Conservation (phyloP, 2,797 vertebrate genomes). For the Odontamblyopus lacepedii region DNA sequence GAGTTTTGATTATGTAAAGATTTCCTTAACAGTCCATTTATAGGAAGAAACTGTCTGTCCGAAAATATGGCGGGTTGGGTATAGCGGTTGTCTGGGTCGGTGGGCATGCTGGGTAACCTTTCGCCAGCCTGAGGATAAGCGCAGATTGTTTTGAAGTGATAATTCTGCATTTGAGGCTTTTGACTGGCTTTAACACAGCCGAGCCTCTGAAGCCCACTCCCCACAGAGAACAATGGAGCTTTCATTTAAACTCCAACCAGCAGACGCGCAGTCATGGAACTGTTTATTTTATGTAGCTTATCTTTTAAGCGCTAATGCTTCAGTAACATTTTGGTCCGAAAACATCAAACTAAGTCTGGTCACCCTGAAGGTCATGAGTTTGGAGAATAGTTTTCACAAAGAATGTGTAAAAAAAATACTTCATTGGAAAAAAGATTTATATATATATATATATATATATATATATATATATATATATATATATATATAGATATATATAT, state of each 20-base stretch:
- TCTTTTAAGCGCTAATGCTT: slow-evolving; percentile 33
- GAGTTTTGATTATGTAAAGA: too few relatives aligned
- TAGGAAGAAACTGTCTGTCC: slow-evolving; percentile 2
- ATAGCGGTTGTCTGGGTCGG: slow-evolving; percentile 13
- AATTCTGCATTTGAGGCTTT: slow-evolving; percentile 44
- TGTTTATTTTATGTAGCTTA: slow-evolving; percentile 33
- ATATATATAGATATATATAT: too few relatives aligned
- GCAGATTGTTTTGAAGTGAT: slow-evolving; percentile 57
- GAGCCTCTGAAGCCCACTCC: slow-evolving; percentile 38
- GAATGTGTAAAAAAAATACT: neutral
- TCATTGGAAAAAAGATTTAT: neutral
- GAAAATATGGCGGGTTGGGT: slow-evolving; percentile 22
- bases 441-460: too few relatives aligned
- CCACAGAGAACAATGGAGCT: slow-evolving; percentile 34
- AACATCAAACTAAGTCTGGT: slow-evolving; percentile 19
- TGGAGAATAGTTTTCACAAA: neutral
- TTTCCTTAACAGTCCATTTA: slow-evolving; percentile 11
- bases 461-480: too few relatives aligned
- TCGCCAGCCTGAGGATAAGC: slow-evolving; percentile 32
- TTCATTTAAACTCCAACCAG: slow-evolving; percentile 42
- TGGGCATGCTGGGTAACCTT: slow-evolving; percentile 46
- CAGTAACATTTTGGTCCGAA: slow-evolving; percentile 39
- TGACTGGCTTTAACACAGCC: slow-evolving; percentile 49
- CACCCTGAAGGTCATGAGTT: slow-evolving; percentile 4
- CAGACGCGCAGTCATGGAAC: slow-evolving; percentile 38